Percentiles rank a stretch among this genome's conserved stretches.
These are phyloP conservation scores for Maylandia zebra DNA, from an alignment of 2,113 vertebrate species.

Conservation along the genomic window DNA sequence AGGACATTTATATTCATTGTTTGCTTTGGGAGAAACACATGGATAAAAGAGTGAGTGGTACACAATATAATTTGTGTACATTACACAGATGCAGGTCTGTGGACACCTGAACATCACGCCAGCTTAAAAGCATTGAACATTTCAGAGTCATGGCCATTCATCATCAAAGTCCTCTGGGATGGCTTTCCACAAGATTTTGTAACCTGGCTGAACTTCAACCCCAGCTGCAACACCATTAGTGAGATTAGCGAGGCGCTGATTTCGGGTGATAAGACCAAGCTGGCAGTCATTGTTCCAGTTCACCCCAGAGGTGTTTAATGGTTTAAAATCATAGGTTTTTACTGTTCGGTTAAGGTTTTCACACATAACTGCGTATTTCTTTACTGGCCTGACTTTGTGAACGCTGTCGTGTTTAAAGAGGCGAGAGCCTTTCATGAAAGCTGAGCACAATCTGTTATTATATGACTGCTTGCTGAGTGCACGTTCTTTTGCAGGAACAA, in stretches of 20 bases:
- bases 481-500: background rate
- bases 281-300: background rate
- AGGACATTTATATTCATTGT: background rate
- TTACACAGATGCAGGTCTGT: background rate
- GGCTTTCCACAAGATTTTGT: background rate
- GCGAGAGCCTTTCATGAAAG: background rate
- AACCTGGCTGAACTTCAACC: background rate
- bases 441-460: background rate
- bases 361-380: background rate
- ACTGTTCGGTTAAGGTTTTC: background rate
- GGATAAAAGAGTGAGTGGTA: background rate
- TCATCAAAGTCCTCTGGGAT: background rate
- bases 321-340: background rate
- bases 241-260: background rate
- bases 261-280: background rate
- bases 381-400: background rate
- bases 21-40: slow-evolving; percentile 3
- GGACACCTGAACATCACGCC: background rate
- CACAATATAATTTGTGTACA: background rate
- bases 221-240: background rate
- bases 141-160: background rate
- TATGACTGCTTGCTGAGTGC: background rate
- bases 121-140: background rate
- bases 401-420: background rate
- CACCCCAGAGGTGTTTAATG: background rate